Conservation (phyloP, 2,113 vertebrate genomes). For the Anas platyrhynchos region DNA sequence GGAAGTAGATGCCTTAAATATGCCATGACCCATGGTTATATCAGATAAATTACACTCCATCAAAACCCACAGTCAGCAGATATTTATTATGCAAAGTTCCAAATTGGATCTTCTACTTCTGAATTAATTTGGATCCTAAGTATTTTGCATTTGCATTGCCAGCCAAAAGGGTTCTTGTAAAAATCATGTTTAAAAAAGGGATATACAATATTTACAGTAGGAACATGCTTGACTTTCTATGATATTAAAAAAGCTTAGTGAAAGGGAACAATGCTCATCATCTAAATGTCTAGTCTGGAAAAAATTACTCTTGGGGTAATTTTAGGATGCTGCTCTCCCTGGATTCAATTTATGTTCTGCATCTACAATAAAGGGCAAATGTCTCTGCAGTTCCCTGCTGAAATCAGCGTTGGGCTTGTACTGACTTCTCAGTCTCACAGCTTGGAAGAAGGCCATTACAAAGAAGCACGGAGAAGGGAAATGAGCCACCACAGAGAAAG, state of each 20-base stretch:
- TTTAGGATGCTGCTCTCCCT: slow-evolving; percentile 23
- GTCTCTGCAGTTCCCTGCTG: slow-evolving; percentile 60
- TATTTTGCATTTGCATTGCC: slow-evolving; percentile 51
- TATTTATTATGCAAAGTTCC: slow-evolving; percentile 54
- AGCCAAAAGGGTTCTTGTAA: slow-evolving; percentile 5
- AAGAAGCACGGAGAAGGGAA: slow-evolving; percentile 44
- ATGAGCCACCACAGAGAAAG: slow-evolving; percentile 53
- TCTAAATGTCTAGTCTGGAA: slow-evolving; percentile 28
- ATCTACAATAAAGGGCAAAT: slow-evolving; percentile 69
- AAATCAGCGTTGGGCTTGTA: slow-evolving; percentile 53
- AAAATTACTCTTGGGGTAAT: slow-evolving; percentile 49
- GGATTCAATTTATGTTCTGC: slow-evolving; percentile 56
- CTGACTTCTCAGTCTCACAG: slow-evolving; percentile 44
- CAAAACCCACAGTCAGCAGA: slow-evolving; percentile 48
- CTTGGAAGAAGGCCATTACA: slow-evolving; percentile 63
- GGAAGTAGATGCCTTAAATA: slow-evolving; percentile 54
- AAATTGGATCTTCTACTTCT: slow-evolving; percentile 40
- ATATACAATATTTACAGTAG: slow-evolving; percentile 42
- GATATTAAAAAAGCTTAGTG: slow-evolving; percentile 47
- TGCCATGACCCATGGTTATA: slow-evolving; percentile 30
- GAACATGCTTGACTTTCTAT: slow-evolving; percentile 26
- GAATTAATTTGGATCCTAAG: slow-evolving; percentile 64
- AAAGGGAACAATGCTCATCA: slow-evolving; percentile 33
- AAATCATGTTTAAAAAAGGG: slow-evolving; percentile 50
- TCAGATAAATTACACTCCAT: slow-evolving; percentile 57